Conservation (phyloP, 1,140 invertebrate species). For the Brachionus manjavacas region DNA sequence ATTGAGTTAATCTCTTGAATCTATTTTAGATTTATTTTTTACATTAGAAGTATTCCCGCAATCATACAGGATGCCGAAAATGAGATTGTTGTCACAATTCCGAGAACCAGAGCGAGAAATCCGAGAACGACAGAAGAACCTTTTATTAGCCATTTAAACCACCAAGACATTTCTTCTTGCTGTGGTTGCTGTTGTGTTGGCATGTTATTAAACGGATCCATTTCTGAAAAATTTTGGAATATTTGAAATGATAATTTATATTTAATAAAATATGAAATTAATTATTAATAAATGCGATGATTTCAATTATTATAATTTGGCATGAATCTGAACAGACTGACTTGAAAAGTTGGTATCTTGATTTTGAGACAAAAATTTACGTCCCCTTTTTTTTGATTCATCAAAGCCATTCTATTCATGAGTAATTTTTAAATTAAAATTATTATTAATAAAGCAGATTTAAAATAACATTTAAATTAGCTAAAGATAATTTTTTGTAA, state of each 20-base stretch:
- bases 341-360: neutral
- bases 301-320: neutral
- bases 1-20: neutral
- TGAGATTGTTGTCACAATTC: constrained; percentile 20
- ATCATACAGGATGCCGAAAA: constrained; percentile 16
- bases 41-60: constrained; percentile 28
- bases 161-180: constrained; percentile 18
- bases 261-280: neutral
- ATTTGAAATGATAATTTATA: neutral
- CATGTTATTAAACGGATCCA: constrained; percentile 5
- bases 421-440: neutral
- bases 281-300: neutral
- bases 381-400: neutral
- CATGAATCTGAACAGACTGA: neutral
- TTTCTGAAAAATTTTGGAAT: neutral
- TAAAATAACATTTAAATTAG: neutral
- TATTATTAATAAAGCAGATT: neutral
- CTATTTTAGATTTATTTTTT: neutral
- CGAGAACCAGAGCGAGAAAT: neutral
- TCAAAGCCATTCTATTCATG: neutral
- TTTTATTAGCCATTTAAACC: constrained; percentile 42
- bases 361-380: neutral
- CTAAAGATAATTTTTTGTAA: neutral
- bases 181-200: neutral
- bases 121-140: constrained; percentile 26